These are phyloP conservation scores for Rafetus swinhoei DNA, from an alignment of 2,113 vertebrate species.

Conservation along the genomic window DNA sequence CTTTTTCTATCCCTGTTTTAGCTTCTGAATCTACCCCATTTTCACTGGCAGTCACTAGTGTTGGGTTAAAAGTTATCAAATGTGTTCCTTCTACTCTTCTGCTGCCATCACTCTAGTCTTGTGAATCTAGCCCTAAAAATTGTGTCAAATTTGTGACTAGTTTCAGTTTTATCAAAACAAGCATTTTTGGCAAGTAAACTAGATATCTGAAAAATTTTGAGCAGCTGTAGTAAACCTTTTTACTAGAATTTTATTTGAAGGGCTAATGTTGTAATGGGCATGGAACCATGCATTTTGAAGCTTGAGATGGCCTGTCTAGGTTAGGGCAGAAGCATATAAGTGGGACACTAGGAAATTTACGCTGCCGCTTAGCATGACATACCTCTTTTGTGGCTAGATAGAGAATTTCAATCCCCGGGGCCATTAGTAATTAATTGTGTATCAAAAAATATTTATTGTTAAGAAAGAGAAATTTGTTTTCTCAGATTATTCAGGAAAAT, in stretches of 20 bases:
- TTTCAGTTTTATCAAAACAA: neutral
- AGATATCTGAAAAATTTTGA: neutral
- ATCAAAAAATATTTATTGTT: neutral
- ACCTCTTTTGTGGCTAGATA: neutral
- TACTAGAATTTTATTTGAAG: neutral
- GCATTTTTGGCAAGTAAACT: neutral
- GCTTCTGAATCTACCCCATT: too few species aligned
- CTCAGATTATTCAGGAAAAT: neutral
- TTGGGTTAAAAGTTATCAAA: too few species aligned
- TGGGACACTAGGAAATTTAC: neutral
- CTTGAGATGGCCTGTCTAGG: neutral
- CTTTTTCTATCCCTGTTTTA: too few species aligned
- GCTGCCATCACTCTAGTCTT: neutral
- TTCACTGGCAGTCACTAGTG: too few species aligned
- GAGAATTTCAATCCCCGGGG: neutral
- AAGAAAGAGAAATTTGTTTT: neutral
- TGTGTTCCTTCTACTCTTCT: neutral
- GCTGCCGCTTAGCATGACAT: neutral
- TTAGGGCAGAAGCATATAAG: neutral
- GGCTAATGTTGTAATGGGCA: neutral
- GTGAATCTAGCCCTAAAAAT: neutral
- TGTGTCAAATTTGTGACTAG: neutral
- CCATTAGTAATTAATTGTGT: neutral
- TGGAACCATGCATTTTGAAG: neutral
- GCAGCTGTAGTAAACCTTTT: neutral